Evolutionary conservation across 2,797 vertebrate genomes (phyloP), one percentile per base, ranked within the genome.

Genomic region (Acanthurus lineatus): DNA sequence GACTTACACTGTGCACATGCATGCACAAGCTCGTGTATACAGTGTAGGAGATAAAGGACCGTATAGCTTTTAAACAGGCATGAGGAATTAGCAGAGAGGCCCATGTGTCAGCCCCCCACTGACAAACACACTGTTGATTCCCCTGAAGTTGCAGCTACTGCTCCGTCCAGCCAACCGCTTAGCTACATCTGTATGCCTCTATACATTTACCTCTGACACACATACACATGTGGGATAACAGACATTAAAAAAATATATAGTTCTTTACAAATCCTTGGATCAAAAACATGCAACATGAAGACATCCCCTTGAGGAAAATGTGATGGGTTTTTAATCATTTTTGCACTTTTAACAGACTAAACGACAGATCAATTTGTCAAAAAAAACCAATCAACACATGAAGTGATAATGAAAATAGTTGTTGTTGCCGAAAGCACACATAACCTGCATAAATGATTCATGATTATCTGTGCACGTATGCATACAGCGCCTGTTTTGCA

Each of bases 71-170:
- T 77, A 77, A 86, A 88, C 84, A 86, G 75, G 61, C 75, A 86
- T 83, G 85, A 91, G 79, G 86, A 91, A 88, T 92, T 88, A 90
- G 85, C 67, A 56, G 69, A 64, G 76, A 79, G 84, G 83, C 83
- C 88, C 73, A 88, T 88, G 84, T 91, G 90, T 90, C 86, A 85
- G 64, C 82, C 88, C 83, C 88, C 84, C 74, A 52, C 81, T 78
- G 85, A 80, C 77, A 89, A 76, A 82, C 79, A 32, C 73, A 69
- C 67, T 72, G 80, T 81, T 79, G 80, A 89, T 87, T 79, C 63
- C 15, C 40, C 73, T n/a, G 74, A 78, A 86, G 62, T 81, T 84
- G 65, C 81, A 89, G 81, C 88, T 85, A 83, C 77, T 68, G 79
- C 83, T 86, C 80, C 69, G 77, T 78, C 73, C 82, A 73, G 56